Evolutionary conservation across 2,888 invertebrate species (phyloP).

Genomic region (Malacosoma neustria): DNA sequence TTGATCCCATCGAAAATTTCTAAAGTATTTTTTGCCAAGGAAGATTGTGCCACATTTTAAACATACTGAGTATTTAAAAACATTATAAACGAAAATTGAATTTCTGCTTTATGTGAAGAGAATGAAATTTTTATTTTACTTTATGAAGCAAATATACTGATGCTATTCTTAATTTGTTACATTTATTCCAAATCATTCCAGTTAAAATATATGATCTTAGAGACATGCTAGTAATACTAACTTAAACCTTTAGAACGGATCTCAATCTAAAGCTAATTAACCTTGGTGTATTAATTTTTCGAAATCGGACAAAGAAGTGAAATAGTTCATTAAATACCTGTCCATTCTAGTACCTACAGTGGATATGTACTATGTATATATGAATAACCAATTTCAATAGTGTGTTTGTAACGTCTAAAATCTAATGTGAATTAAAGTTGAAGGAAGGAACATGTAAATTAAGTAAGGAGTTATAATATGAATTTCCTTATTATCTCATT

Average conservation of each 20-base stretch:
- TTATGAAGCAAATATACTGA: background rate
- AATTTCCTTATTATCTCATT: slow-evolving; percentile 51
- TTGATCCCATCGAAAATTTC: background rate
- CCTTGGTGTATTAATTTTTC: no score
- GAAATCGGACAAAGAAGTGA: no score
- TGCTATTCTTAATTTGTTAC: background rate
- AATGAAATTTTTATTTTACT: no score
- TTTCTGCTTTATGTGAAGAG: no score
- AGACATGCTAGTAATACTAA: background rate
- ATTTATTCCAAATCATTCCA: background rate
- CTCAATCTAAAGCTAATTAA: background rate
- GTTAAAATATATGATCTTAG: background rate
- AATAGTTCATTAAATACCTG: no score
- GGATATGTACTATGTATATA: slow-evolving; percentile 23
- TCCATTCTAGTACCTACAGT: background rate
- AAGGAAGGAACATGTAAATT: slow-evolving; percentile 35
- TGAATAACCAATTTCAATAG: slow-evolving; percentile 38
- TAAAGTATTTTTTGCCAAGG: background rate
- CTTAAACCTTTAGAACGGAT: background rate
- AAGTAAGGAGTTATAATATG: slow-evolving; percentile 45
- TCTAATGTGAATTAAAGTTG: slow-evolving; percentile 28
- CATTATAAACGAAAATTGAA: no score
- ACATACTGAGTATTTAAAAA: no score
- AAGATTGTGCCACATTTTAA: background rate
- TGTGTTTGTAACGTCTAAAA: slow-evolving; percentile 22